These are phyloP conservation scores for Trypoxylon attenuatum DNA, from an alignment of 2,888 invertebrate species.

Conservation along the genomic window DNA sequence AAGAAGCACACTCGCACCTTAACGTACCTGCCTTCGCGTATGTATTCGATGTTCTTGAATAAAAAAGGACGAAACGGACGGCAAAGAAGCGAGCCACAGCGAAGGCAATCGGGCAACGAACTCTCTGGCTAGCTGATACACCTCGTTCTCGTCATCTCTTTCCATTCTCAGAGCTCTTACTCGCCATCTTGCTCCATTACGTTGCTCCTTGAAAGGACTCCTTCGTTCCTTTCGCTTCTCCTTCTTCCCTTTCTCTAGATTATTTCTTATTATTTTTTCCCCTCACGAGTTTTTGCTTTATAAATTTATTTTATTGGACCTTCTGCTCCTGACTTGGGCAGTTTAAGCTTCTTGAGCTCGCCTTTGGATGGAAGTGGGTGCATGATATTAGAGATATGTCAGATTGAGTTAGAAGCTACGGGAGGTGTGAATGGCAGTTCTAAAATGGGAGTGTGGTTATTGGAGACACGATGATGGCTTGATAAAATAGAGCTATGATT, in stretches of 20 bases:
- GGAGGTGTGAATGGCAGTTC: no score
- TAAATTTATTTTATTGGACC: no score
- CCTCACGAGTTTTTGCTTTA: neutral
- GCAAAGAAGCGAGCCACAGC: slow-evolving; percentile 36
- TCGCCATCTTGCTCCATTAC: no score
- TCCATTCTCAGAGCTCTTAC: no score
- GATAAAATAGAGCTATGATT: no score
- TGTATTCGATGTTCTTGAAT: slow-evolving; percentile 51
- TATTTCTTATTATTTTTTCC: neutral
- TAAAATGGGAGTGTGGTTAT: no score
- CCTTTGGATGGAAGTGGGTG: no score
- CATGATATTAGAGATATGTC: no score
- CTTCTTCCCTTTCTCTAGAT: slow-evolving; percentile 7
- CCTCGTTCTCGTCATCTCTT: slow-evolving; percentile 42
- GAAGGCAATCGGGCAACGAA: slow-evolving; percentile 67
- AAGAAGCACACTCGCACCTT: slow-evolving; percentile 36
- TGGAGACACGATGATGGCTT: no score
- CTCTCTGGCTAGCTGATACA: slow-evolving; percentile 47
- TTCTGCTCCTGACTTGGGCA: no score
- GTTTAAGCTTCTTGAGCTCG: no score
- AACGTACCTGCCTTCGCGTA: slow-evolving; percentile 36
- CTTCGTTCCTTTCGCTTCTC: neutral
- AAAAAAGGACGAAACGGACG: slow-evolving; percentile 48
- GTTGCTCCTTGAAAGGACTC: neutral
- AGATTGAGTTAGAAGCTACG: no score